phyloP scores from a whole-genome alignment of 1,140 invertebrate genomes.

The Magallana ariakensis region DNA sequence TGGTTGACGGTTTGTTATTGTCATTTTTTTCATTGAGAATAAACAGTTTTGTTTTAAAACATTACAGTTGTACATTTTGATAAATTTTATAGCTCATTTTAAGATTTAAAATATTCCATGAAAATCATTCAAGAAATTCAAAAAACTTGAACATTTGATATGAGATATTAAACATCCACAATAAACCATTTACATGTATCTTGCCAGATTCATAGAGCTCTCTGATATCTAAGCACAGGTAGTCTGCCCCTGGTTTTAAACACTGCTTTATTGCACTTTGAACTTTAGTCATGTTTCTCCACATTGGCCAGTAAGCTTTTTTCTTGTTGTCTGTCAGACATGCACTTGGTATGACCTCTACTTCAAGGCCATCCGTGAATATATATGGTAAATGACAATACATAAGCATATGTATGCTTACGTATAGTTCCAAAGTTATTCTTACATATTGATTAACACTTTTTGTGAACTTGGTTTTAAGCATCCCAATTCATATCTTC shows the following conservation, averaged over 20 bases:
- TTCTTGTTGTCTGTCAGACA: not conserved
- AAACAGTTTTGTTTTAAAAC: too few relatives aligned
- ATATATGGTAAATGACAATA: constrained; percentile 16
- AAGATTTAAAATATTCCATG: not conserved
- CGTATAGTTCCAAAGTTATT: not conserved
- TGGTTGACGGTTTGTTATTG: too few relatives aligned
- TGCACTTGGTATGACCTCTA: not conserved
- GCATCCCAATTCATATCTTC: too few relatives aligned
- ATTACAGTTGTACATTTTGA: not conserved
- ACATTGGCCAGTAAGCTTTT: not conserved
- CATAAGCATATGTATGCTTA: constrained; percentile 1
- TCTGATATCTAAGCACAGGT: not conserved
- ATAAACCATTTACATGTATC: too few relatives aligned
- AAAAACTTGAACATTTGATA: not conserved
- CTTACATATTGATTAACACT: not conserved
- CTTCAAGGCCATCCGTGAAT: not conserved
- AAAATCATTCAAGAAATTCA: not conserved
- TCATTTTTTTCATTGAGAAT: too few relatives aligned
- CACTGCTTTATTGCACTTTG: not conserved
- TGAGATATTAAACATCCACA: too few relatives aligned
- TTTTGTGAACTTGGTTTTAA: too few relatives aligned
- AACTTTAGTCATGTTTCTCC: constrained; percentile 3
- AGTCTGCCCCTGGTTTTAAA: not conserved
- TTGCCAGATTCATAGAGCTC: constrained; percentile 37
- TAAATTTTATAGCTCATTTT: not conserved